Conservation (phyloP, 1,140 invertebrate genomes). For the Chymomyza costata region DNA sequence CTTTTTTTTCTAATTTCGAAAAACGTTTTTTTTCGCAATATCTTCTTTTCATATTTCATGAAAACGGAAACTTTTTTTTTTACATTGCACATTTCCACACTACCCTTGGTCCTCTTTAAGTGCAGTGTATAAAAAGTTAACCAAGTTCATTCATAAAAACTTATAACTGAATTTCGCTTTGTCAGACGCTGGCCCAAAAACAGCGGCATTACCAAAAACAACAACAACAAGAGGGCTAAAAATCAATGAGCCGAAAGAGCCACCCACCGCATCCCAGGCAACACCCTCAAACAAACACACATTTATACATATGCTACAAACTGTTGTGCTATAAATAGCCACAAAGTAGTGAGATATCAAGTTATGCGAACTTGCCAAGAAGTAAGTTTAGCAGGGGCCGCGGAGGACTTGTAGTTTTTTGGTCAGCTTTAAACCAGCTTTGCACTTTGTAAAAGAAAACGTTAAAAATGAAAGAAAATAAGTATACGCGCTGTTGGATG, state of each 20-base stretch:
- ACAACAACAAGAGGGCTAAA: conserved; percentile 17
- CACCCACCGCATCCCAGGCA: too few relatives aligned
- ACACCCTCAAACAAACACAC: too few relatives aligned
- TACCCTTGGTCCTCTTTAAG: too few relatives aligned
- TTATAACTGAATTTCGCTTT: too few relatives aligned
- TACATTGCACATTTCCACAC: too few relatives aligned
- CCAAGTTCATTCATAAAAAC: conserved; percentile 68
- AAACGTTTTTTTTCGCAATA: too few relatives aligned
- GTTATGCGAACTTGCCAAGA: conserved; percentile 13
- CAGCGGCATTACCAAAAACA: conserved; percentile 6
- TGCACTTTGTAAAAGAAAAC: conserved; percentile 27
- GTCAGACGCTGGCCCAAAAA: conserved; percentile 36
- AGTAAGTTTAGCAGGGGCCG: conserved; percentile 2
- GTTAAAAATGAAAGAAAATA: conserved; percentile 38
- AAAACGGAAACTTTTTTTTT: too few relatives aligned
- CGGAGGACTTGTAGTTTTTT: conserved; percentile 23
- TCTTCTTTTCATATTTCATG: too few relatives aligned
- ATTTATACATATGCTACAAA: conserved; percentile 6
- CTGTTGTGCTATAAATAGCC: conserved; percentile 31
- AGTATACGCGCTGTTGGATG: too few relatives aligned
- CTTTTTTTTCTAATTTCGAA: too few relatives aligned
- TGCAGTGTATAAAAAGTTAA: conserved; percentile 38
- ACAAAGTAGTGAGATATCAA: conserved; percentile 7
- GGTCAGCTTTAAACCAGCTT: conserved; percentile 39
- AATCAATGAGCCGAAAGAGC: conserved; percentile 17